Evolutionary conservation across 2,797 vertebrate genomes (phyloP).

Genomic region (Decapterus maruadsi): DNA sequence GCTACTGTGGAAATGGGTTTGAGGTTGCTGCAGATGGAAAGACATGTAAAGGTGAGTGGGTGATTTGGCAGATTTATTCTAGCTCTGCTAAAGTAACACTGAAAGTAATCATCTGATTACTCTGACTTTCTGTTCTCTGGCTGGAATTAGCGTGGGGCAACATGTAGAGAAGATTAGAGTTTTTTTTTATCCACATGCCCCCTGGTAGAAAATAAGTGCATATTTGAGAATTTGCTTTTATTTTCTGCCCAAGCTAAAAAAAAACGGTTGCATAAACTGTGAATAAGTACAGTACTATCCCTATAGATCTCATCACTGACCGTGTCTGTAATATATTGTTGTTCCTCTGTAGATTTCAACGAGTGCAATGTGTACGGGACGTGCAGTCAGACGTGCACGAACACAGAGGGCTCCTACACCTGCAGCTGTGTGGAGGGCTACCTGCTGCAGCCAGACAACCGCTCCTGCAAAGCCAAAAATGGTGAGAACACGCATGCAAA

Average conservation of each 20-base stretch:
- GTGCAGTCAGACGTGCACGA: conserved; percentile 96
- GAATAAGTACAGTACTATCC: not conserved
- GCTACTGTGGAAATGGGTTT: conserved; percentile 93
- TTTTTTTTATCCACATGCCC: not conserved
- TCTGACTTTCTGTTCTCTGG: conserved; percentile 1
- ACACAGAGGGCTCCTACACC: conserved; percentile 91
- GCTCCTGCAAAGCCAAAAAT: conserved; percentile 98
- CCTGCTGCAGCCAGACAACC: conserved; percentile 95
- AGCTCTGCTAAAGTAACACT: conserved; percentile 12
- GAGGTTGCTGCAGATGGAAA: conserved; percentile 91
- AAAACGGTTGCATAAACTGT: not conserved
- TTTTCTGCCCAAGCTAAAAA: not conserved
- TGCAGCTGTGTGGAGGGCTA: conserved; percentile 98
- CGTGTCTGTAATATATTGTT: not conserved
- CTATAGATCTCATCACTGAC: not conserved
- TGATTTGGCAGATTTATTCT: conserved; percentile 35
- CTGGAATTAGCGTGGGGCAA: not conserved
- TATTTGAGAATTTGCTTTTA: not conserved
- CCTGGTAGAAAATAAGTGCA: not conserved
- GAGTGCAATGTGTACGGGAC: conserved; percentile 93
- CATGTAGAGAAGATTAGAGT: conserved; percentile 6
- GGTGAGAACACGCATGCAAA: conserved; percentile 80
- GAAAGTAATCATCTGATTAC: conserved; percentile 27
- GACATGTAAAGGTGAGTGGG: conserved; percentile 92
- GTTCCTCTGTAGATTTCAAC: conserved; percentile 89